Evolutionary conservation across 2,797 vertebrate species (phyloP), one percentile per base, ranked within the genome.

Genomic region (Esox masquinongy): DNA sequence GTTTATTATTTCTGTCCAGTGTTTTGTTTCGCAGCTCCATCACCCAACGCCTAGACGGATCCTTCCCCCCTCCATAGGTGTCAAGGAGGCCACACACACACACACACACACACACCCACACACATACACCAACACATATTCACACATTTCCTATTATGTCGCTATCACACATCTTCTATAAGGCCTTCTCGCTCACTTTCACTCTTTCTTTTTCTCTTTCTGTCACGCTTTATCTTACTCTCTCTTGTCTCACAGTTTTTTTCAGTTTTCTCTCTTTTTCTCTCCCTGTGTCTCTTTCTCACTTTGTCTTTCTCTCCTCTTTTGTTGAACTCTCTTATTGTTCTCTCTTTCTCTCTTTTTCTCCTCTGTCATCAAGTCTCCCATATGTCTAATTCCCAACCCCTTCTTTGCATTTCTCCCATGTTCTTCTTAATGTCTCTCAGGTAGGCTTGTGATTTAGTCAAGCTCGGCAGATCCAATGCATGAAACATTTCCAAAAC

Each of bases 21-120:
- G 86, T 93, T 93, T 92, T 92, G 84, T 87, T 92, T 93, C 81
- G 84, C 86, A 90, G 88, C 90, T 92, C 86, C 85, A 85, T 91
- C 84, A 86, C 85, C 83, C 83, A 76, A 82, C 81, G 84, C 82
- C 86, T 83, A 87, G 83, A 90, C 73, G 72, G 87, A 90, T 90
- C 85, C 79, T 90, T 88, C 84, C 86, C 77, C 77, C 87, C 88
- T 83, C 80, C 81, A 53, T 84, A 86, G 88, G 85, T 90, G 90
- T 90, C 85, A 75, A 83, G 77, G 75, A 83, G 90, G 85, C 89
- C 91, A 90, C 89, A 92, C 91, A 88, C 88, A 80, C 80, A 80
- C 78, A 73, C 59, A 15, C 70, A 15, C 70, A 61, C 6, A 61
- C 79, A 79, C 72, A 15, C 68, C 16, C 77, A 74, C 76, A 76